These are phyloP conservation scores for Paradoxurus hermaphroditus DNA, from an alignment of 2,113 vertebrate genomes.

Conservation along the genomic window DNA sequence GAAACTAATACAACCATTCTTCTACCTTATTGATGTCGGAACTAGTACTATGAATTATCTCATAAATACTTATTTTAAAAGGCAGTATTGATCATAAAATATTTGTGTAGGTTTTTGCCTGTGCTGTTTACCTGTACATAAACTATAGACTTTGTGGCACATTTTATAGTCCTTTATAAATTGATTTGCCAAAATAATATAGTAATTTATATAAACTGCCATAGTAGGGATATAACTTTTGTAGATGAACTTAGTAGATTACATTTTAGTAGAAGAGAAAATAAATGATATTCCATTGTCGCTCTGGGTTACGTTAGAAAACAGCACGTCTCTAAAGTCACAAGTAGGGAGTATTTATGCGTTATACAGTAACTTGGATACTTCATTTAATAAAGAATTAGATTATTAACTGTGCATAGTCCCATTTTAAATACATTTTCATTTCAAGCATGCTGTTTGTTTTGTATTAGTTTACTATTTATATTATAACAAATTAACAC, in stretches of 20 bases:
- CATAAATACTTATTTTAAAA: slow-evolving; percentile 46
- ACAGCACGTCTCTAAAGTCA: slow-evolving; percentile 5
- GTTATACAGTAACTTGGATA: slow-evolving; percentile 11
- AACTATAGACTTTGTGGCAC: background rate
- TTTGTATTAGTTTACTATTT: slow-evolving; percentile 11
- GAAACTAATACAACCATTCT: background rate
- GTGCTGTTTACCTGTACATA: background rate
- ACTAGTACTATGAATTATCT: background rate
- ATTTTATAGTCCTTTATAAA: background rate
- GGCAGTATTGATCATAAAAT: background rate
- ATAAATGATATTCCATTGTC: background rate
- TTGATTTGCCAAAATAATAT: background rate
- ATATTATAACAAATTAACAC: background rate
- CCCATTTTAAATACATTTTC: slow-evolving; percentile 27
- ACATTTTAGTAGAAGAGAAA: slow-evolving; percentile 29
- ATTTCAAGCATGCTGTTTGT: background rate
- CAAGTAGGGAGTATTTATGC: background rate
- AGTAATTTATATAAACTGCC: background rate
- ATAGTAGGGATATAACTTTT: background rate
- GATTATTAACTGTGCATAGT: background rate
- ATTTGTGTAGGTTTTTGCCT: background rate
- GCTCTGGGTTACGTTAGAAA: background rate
- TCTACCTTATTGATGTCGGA: background rate
- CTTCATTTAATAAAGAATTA: slow-evolving; percentile 14
- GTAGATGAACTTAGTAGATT: background rate